These are phyloP conservation scores for Telmatochromis sp. DNA, from an alignment of 2,113 vertebrate species.

Conservation along the genomic window DNA sequence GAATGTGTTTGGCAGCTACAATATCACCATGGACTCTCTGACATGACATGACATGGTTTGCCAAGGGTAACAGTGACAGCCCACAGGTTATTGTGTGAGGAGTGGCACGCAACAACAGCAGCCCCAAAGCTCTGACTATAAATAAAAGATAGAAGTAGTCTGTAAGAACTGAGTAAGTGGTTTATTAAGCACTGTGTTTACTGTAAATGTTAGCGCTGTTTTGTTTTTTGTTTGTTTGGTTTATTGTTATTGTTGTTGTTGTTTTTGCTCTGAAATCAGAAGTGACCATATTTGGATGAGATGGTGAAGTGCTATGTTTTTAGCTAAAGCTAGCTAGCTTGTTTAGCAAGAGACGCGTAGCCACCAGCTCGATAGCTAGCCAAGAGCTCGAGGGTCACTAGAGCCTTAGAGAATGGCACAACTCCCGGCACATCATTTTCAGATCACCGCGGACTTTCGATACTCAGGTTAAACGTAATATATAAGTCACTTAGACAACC, in stretches of 20 bases:
- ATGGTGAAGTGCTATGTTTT: not conserved
- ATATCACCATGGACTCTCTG: not conserved
- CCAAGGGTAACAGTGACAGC: slow-evolving; percentile 35
- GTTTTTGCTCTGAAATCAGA: not conserved
- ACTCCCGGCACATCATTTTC: fast-evolving
- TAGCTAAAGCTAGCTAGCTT: not conserved
- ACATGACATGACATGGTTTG: slow-evolving; percentile 3
- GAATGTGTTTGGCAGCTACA: not conserved
- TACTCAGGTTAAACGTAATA: too few species aligned
- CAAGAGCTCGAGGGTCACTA: too few species aligned
- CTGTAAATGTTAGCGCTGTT: not conserved
- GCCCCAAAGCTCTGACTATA: not conserved
- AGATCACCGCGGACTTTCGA: fast-evolving
- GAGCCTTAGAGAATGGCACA: too few species aligned
- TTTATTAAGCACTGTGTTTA: not conserved
- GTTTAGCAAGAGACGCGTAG: not conserved
- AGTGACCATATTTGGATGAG: not conserved
- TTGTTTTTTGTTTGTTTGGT: not conserved
- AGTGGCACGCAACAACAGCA: slow-evolving; percentile 28
- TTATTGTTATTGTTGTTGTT: not conserved
- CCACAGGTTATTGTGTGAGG: slow-evolving; percentile 24
- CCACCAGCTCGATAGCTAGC: too few species aligned
- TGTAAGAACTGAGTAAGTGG: not conserved
- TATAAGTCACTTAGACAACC: too few species aligned
- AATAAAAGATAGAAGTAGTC: not conserved